Conservation (phyloP, 2,888 invertebrate genomes). For the Coleophora deauratella region DNA sequence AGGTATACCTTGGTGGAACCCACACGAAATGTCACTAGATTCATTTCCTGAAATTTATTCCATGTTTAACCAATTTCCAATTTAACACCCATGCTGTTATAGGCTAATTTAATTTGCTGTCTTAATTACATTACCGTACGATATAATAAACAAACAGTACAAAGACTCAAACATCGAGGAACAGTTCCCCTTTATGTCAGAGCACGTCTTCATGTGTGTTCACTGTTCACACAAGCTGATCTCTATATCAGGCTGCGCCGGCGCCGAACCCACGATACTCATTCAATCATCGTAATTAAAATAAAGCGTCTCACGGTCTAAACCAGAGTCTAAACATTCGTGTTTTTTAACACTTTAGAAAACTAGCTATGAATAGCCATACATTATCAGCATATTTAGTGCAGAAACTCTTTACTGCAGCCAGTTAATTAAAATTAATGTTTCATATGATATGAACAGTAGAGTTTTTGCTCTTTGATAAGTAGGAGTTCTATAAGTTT, state of each 20-base stretch:
- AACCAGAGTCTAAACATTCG: no score
- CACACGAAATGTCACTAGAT: no score
- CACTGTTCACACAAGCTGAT: slow-evolving; percentile 25
- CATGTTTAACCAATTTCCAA: no score
- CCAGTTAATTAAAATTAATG: slow-evolving; percentile 31
- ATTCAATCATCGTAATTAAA: slow-evolving; percentile 47
- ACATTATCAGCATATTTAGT: slow-evolving; percentile 7
- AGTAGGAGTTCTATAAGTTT: no score
- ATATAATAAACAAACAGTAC: slow-evolving; percentile 5
- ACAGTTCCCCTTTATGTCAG: slow-evolving; percentile 6
- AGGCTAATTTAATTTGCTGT: slow-evolving; percentile 6
- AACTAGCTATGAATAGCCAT: slow-evolving; percentile 4
- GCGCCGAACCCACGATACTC: slow-evolving; percentile 30
- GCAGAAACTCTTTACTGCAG: slow-evolving; percentile 18
- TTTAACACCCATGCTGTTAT: no score
- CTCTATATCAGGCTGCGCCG: slow-evolving; percentile 26
- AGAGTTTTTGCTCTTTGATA: no score
- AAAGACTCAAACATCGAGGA: slow-evolving; percentile 2
- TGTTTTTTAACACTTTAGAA: slow-evolving; percentile 18
- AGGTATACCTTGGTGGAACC: no score
- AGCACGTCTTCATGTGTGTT: slow-evolving; percentile 12
- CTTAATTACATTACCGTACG: slow-evolving; percentile 18
- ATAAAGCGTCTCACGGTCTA: slow-evolving; percentile 25
- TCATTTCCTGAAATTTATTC: no score
- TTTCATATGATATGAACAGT: no score